phyloP scores from a whole-genome alignment of 2,888 invertebrate species.

The Nymphalis urticae region DNA sequence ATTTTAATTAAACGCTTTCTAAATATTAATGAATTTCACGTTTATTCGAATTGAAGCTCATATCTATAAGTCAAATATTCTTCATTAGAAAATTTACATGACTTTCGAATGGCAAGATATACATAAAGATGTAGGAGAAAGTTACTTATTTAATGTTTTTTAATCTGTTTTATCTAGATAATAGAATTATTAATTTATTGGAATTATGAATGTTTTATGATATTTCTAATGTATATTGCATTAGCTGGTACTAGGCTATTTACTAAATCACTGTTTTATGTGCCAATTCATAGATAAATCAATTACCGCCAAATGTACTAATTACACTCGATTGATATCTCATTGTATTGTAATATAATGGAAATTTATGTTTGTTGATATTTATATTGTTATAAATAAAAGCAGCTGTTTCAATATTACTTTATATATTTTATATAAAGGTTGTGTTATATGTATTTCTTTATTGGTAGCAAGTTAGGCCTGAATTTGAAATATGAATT shows the following conservation, averaged over 20 bases:
- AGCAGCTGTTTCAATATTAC: conserved; percentile 38
- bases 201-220: conserved; percentile 46
- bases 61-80: conserved; percentile 52
- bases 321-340: conserved; percentile 30
- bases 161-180: conserved; percentile 41
- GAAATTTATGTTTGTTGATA: conserved; percentile 35
- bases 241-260: conserved; percentile 51
- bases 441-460: conserved; percentile 54
- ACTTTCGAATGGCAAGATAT: conserved; percentile 16
- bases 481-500: conserved; percentile 67
- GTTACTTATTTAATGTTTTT: conserved; percentile 39
- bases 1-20: conserved; percentile 51
- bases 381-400: conserved; percentile 47
- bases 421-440: conserved; percentile 62
- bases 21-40: conserved; percentile 47
- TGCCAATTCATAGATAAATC: conserved; percentile 69
- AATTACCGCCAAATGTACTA: conserved; percentile 51
- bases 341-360: conserved; percentile 33
- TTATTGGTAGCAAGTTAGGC: conserved; percentile 50
- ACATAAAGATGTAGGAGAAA: conserved; percentile 24
- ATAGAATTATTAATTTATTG: conserved; percentile 47
- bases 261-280: conserved; percentile 49
- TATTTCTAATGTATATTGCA: conserved; percentile 44
- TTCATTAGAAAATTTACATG: conserved; percentile 51
- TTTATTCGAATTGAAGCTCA: conserved; percentile 52